phyloP scores from a whole-genome alignment of 2,113 vertebrate genomes.

The Nipponia nippon region DNA sequence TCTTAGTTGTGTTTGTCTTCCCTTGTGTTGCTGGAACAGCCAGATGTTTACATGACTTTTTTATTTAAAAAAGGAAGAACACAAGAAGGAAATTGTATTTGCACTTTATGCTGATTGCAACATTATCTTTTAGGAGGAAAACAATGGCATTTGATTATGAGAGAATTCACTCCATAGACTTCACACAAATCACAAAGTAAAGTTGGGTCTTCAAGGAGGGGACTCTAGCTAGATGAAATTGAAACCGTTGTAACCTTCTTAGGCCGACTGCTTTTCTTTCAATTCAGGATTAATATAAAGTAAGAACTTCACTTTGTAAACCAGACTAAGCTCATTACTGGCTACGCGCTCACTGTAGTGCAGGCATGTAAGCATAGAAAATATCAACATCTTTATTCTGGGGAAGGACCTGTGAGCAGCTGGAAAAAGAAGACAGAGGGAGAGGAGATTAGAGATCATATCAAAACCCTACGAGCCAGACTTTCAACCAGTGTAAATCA shows the following conservation, averaged over 20 bases:
- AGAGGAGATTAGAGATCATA: neutral
- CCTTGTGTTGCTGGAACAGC: neutral
- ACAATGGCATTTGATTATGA: neutral
- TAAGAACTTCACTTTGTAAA: neutral
- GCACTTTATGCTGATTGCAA: neutral
- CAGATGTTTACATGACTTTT: neutral
- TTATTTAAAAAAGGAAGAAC: neutral
- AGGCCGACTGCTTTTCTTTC: neutral
- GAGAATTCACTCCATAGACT: neutral
- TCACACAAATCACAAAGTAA: neutral
- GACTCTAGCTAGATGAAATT: neutral
- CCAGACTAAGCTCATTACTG: neutral
- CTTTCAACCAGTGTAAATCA: neutral
- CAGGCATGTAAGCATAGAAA: neutral
- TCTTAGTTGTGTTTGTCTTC: neutral
- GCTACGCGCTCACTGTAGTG: rapidly evolving
- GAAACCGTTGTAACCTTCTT: neutral
- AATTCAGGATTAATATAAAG: neutral
- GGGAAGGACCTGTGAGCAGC: neutral
- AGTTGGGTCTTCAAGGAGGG: neutral
- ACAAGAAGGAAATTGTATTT: neutral
- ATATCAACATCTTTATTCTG: neutral
- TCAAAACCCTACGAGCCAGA: neutral
- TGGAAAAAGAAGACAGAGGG: neutral
- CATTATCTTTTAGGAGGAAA: neutral